Evolutionary conservation across 2,888 invertebrate genomes (phyloP).

Genomic region (Ochropacha duplaris): DNA sequence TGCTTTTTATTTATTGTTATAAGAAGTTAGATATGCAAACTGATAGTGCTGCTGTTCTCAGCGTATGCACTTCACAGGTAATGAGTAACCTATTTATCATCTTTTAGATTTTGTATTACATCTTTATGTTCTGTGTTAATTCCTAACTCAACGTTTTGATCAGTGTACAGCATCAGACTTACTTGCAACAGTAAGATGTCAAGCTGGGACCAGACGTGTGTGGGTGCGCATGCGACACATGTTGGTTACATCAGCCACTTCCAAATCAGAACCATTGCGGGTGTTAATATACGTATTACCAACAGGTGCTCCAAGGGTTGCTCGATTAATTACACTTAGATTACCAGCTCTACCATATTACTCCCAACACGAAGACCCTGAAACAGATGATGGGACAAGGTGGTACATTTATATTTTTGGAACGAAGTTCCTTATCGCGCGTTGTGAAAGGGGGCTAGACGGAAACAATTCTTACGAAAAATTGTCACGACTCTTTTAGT

Average conservation of each 20-base stretch:
- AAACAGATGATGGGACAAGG: conserved; percentile 44
- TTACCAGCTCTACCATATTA: conserved; percentile 67
- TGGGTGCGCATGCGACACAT: conserved; percentile 92
- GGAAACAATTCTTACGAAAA: too few species aligned
- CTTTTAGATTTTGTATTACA: neutral
- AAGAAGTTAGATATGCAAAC: conserved; percentile 63
- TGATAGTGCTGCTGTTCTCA: conserved; percentile 70
- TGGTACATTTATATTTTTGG: conserved; percentile 4
- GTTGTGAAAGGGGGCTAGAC: too few species aligned
- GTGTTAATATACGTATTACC: conserved; percentile 68
- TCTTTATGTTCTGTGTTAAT: neutral
- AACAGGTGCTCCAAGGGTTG: conserved; percentile 72
- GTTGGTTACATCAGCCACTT: conserved; percentile 13
- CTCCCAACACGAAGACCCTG: conserved; percentile 54
- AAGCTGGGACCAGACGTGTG: conserved; percentile 94
- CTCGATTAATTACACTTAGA: conserved; percentile 58
- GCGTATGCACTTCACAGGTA: conserved; percentile 69
- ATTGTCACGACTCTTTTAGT: too few species aligned
- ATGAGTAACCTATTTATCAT: neutral
- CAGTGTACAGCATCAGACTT: conserved; percentile 54
- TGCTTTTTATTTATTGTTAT: conserved; percentile 69
- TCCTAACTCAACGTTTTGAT: neutral
- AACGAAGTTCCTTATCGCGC: too few species aligned
- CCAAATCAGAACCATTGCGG: conserved; percentile 50
- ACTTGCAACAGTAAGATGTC: conserved; percentile 95